Percentiles rank a stretch among this genome's conserved stretches.
Evolutionary conservation across 2,113 vertebrate genomes (phyloP).

Genomic region (Phaethon lepturus): DNA sequence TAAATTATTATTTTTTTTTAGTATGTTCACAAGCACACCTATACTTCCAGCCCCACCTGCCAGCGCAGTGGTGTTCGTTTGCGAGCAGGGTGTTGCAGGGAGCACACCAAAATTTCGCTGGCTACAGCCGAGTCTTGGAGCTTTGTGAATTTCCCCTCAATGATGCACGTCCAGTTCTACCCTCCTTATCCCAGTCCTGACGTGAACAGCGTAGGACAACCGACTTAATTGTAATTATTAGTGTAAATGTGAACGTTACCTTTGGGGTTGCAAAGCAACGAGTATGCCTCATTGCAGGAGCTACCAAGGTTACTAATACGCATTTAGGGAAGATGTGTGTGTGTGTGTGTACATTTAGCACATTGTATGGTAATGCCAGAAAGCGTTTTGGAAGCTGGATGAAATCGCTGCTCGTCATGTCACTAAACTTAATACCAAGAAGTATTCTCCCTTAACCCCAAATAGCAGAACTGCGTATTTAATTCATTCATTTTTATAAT

Average conservation of each 20-base stretch:
- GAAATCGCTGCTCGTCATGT: not conserved
- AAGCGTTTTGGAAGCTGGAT: not conserved
- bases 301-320: not conserved
- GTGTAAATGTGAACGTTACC: not conserved
- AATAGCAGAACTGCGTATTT: not conserved
- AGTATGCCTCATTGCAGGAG: not conserved
- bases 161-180: not conserved
- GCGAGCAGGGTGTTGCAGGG: not conserved
- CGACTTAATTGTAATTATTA: not conserved
- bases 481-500: not conserved
- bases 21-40: not conserved
- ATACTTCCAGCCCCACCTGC: not conserved
- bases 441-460: not conserved
- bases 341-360: not conserved
- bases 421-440: not conserved
- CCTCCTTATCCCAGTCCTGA: not conserved
- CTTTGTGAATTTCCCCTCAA: not conserved
- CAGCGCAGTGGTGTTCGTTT: not conserved
- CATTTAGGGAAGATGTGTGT: not conserved
- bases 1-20: not conserved
- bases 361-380: not conserved
- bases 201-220: fast-evolving
- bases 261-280: not conserved
- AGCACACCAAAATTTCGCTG: not conserved
- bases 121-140: fast-evolving